Conservation (phyloP, 2,888 invertebrate genomes). For the Pristionchus mayeri region DNA sequence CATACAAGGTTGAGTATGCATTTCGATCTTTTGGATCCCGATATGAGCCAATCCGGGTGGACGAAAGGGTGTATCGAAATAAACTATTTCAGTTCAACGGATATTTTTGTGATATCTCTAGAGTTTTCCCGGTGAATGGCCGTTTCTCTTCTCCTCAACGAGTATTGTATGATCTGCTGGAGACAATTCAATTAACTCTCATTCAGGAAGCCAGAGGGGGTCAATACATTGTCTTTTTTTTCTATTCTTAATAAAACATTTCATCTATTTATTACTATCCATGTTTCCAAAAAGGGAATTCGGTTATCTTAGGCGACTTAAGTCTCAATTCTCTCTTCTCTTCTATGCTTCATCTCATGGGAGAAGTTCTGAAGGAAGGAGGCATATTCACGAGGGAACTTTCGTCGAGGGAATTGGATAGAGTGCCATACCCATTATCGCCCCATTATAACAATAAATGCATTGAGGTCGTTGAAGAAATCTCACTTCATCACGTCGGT, state of each 20-base stretch:
- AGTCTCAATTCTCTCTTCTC: slow-evolving; percentile 4
- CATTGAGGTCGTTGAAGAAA: slow-evolving; percentile 24
- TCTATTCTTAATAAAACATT: not conserved
- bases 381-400: not conserved
- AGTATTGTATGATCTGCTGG: slow-evolving; percentile 34
- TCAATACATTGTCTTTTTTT: not conserved
- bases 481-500: slow-evolving; percentile 36
- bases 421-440: not conserved
- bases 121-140: slow-evolving; percentile 18
- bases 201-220: slow-evolving; percentile 35
- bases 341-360: slow-evolving; percentile 24
- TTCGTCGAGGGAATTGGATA: not conserved
- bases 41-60: too few relatives aligned
- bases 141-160: slow-evolving; percentile 10
- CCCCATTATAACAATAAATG: not conserved
- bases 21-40: too few relatives aligned
- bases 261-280: too few relatives aligned
- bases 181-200: slow-evolving; percentile 30
- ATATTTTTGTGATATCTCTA: slow-evolving; percentile 34
- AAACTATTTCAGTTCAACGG: slow-evolving; percentile 17
- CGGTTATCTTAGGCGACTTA: not conserved
- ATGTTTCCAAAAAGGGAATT: not conserved
- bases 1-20: too few relatives aligned
- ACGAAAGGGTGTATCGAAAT: not conserved
- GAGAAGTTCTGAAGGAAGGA: not conserved